Evolutionary conservation across 2,888 invertebrate species (phyloP), one percentile per base, ranked within the genome.

Genomic region (Myopa testacea): DNA sequence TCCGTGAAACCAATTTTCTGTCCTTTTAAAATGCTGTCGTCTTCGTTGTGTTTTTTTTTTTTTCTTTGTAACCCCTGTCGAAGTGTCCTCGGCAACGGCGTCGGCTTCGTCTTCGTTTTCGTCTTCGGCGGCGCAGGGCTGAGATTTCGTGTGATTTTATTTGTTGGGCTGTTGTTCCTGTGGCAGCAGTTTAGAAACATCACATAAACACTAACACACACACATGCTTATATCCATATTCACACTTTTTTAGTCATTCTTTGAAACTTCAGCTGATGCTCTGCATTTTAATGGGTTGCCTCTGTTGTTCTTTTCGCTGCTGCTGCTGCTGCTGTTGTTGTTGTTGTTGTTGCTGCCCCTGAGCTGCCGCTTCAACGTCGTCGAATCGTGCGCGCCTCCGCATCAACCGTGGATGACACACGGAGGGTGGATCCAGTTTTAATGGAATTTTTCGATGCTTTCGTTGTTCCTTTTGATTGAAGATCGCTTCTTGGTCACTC

Each of bases 1-100:
- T 81, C 83, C 82, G 81, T 83, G 83, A 83, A 83, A 83, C 83
- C 83, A 83, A 83, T 83, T 82, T 83, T 83, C 83, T 83, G 83
- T 83, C 83, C 82, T 82, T 83, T 83, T 81, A 80, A 82, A 81
- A 75, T 76, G 82, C 82, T 82, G 78, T 78, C 81, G 74, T 75
- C 77, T 78, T 75, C 75, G 80, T 75, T 60, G 19, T 68, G 16
- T 60, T 26, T 4, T 45, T 37, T 67, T n/a, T 45, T 71, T 67
- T 62, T 65, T 78, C 8, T 62, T 63, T 60, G 55, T n/a, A 50
- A 14, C n/a, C 12, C 4, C 52, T 10, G 34, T 70, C 68, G 74
- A 45, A 45, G 75, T 81, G 79, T 80, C 80, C 77, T 80, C 75
- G 73, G 72, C 76, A 77, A 77, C 78, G 77, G 67, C 19, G 69